A percentile compares a stretch with the other conserved stretches of the same genome.
Conservation (phyloP, 53 echinoderm and acorn worm genomes). For the Paracentrotus lividus region DNA sequence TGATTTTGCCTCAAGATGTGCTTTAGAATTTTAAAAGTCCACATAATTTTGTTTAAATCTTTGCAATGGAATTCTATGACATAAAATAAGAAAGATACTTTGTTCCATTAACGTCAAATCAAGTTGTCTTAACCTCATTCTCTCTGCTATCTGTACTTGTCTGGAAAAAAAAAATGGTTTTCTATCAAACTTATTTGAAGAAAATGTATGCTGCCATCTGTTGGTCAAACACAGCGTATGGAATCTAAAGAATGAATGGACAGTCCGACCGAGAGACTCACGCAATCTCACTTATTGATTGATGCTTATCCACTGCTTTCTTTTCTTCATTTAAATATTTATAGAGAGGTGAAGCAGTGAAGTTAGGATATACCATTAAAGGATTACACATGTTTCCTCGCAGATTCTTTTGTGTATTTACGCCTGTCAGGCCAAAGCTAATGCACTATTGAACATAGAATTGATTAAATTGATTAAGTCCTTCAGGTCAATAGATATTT, state of each 20-base stretch:
- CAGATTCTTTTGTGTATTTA: conserved; percentile 34
- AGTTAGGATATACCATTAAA: not conserved
- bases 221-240: not conserved
- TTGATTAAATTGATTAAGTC: conserved; percentile 14
- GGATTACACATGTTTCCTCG: conserved; percentile 34
- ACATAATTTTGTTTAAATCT: too few relatives aligned
- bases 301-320: conserved; percentile 14
- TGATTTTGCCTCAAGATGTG: too few relatives aligned
- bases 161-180: not conserved
- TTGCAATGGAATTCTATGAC: too few relatives aligned
- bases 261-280: not conserved
- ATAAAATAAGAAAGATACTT: too few relatives aligned
- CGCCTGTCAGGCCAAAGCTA: not conserved
- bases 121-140: too few relatives aligned
- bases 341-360: not conserved
- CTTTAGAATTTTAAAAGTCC: too few relatives aligned
- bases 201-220: conserved; percentile 43
- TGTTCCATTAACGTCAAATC: too few relatives aligned
- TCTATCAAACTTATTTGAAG: not conserved
- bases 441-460: not conserved
- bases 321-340: conserved; percentile 27
- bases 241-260: conserved; percentile 30
- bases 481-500: not conserved
- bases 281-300: conserved; percentile 40
- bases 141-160: too few relatives aligned